A percentile compares a stretch with the other conserved stretches of the same genome.
phyloP scores from a whole-genome alignment of 2,888 invertebrate species.

The Aspidiotus destructor region DNA sequence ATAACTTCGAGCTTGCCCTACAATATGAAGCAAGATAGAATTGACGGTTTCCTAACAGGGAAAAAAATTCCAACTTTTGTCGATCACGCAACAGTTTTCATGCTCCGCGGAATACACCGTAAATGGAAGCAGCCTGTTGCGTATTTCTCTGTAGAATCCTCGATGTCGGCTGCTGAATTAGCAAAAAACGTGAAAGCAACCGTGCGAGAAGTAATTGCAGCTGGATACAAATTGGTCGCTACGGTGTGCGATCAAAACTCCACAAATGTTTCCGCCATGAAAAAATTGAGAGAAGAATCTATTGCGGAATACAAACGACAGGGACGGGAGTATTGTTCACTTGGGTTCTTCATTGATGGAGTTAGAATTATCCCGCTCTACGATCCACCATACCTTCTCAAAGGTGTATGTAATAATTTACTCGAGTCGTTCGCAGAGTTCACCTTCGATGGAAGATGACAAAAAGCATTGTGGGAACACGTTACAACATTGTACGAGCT shows the following conservation, averaged over 20 bases:
- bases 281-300: background rate
- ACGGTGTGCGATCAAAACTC: slow-evolving; percentile 10
- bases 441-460: background rate
- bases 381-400: slow-evolving; percentile 14
- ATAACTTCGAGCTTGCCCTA: background rate
- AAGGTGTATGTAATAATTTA: slow-evolving; percentile 18
- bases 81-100: slow-evolving; percentile 16
- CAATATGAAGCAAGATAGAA: background rate
- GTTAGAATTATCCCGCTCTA: slow-evolving; percentile 10
- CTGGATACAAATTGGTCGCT: slow-evolving; percentile 6
- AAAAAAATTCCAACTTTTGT: background rate
- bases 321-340: background rate
- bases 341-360: slow-evolving; percentile 1
- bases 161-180: slow-evolving; percentile 7
- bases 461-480: slow-evolving; percentile 8
- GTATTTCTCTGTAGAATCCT: slow-evolving; percentile 5
- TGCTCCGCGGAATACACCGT: slow-evolving; percentile 13
- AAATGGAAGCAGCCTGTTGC: slow-evolving; percentile 19
- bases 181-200: slow-evolving; percentile 5
- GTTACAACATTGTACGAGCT: slow-evolving; percentile 6
- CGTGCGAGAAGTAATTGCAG: slow-evolving; percentile 1
- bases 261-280: slow-evolving; percentile 9
- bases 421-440: background rate
- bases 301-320: background rate
- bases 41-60: slow-evolving; percentile 15